A percentile compares a stretch with the other conserved stretches of the same genome.
Evolutionary conservation across 2,888 invertebrate genomes (phyloP).

Genomic region (Neoaliturus tenellus): DNA sequence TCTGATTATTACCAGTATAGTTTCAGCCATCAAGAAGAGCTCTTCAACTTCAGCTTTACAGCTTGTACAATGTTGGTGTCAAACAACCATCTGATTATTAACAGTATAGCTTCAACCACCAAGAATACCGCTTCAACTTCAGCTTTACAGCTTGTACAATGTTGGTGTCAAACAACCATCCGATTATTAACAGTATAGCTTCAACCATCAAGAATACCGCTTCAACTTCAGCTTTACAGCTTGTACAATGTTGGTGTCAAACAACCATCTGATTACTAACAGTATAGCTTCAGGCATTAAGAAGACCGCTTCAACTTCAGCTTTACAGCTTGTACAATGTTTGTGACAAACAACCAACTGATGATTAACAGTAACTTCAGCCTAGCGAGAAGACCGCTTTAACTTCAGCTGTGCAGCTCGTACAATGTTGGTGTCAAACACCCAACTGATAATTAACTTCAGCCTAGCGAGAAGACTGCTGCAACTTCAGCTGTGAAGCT

Average conservation of each 20-base stretch:
- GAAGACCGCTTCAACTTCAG: not conserved
- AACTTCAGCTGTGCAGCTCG: not conserved
- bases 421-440: not conserved
- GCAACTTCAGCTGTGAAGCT: not conserved
- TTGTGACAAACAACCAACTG: not conserved
- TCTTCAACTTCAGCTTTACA: no score
- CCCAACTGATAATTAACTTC: no score
- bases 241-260: not conserved
- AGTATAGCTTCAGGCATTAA: not conserved
- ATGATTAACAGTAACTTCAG: not conserved
- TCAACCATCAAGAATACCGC: no score
- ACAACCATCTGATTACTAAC: not conserved
- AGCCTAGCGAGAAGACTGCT: not conserved
- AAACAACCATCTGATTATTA: no score
- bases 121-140: no score
- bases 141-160: no score
- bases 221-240: not conserved
- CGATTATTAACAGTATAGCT: no score
- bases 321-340: not conserved
- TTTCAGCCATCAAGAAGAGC: no score
- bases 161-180: no score
- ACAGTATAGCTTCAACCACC: no score
- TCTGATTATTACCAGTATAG: no score
- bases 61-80: no score
- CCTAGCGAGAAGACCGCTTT: not conserved